Evolutionary conservation across 2,888 invertebrate species (phyloP).

Genomic region (Tineola bisselliella): DNA sequence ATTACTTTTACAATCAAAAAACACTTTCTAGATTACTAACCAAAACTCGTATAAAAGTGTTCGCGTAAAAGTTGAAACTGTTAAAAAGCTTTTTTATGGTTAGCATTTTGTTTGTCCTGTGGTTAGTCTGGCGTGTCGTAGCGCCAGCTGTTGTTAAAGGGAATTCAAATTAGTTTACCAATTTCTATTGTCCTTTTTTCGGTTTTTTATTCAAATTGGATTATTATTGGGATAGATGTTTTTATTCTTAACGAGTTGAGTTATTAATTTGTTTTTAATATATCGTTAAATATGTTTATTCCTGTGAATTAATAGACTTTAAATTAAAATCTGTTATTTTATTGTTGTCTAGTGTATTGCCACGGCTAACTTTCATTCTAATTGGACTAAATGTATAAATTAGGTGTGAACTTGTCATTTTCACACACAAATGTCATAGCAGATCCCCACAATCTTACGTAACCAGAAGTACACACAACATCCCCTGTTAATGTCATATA

Average conservation of each 20-base stretch:
- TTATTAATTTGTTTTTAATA: not conserved
- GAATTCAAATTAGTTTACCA: not conserved
- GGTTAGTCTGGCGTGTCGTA: constrained; percentile 9
- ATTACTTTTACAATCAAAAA: not conserved
- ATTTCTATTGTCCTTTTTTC: not conserved
- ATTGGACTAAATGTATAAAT: too few relatives aligned
- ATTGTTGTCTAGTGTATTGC: too few relatives aligned
- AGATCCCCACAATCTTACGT: too few relatives aligned
- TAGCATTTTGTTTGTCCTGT: constrained; percentile 8
- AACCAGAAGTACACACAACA: too few relatives aligned
- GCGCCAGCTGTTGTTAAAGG: not conserved
- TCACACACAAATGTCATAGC: too few relatives aligned
- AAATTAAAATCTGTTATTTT: too few relatives aligned
- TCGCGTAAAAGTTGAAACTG: not conserved
- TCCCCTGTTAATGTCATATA: too few relatives aligned
- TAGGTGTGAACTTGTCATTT: too few relatives aligned
- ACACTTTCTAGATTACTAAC: not conserved
- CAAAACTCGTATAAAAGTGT: constrained; percentile 7
- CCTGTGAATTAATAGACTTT: too few relatives aligned
- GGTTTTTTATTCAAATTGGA: not conserved
- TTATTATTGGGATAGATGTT: not conserved
- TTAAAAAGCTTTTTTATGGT: constrained; percentile 12
- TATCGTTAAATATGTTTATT: too few relatives aligned
- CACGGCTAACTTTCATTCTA: too few relatives aligned
- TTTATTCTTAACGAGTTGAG: not conserved